A percentile compares a stretch with the other conserved stretches of the same genome.
phyloP scores from a whole-genome alignment of 2,797 vertebrate genomes.

The Mormyrops attenuatus region DNA sequence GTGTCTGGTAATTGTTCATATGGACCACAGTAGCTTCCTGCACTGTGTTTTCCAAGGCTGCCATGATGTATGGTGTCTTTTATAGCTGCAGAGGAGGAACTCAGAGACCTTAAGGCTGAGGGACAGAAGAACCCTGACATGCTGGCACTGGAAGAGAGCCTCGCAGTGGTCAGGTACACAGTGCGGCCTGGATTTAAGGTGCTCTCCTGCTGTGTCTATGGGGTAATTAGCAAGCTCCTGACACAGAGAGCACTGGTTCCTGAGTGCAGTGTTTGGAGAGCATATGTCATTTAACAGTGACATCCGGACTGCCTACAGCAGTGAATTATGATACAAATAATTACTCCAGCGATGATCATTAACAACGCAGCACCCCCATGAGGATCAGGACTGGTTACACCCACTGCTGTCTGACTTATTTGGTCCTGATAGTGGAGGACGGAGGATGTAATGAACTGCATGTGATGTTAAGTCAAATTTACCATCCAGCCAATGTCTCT shows the following conservation, averaged over 20 bases:
- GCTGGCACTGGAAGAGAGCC: constrained; percentile 19
- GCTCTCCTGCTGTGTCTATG: background rate
- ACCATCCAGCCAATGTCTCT: background rate
- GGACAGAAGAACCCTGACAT: background rate
- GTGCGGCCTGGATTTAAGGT: background rate
- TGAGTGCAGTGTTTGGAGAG: background rate
- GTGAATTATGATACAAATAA: background rate
- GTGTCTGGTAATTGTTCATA: background rate
- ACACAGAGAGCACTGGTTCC: background rate
- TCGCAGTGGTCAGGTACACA: constrained; percentile 49
- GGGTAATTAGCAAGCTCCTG: background rate
- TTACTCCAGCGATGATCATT: background rate
- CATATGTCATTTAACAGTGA: background rate
- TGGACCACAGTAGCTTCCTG: background rate
- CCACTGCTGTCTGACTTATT: background rate
- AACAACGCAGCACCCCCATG: background rate
- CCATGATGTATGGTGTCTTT: background rate
- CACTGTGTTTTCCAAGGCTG: background rate
- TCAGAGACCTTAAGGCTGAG: background rate
- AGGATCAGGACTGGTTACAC: background rate
- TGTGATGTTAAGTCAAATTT: background rate
- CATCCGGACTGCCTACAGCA: background rate
- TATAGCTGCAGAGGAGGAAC: constrained; percentile 31
- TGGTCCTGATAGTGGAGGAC: background rate
- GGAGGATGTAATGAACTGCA: background rate